Base-by-base conservation (phyloP, 2,113 vertebrate genomes). In the Gavia stellata region DNA sequence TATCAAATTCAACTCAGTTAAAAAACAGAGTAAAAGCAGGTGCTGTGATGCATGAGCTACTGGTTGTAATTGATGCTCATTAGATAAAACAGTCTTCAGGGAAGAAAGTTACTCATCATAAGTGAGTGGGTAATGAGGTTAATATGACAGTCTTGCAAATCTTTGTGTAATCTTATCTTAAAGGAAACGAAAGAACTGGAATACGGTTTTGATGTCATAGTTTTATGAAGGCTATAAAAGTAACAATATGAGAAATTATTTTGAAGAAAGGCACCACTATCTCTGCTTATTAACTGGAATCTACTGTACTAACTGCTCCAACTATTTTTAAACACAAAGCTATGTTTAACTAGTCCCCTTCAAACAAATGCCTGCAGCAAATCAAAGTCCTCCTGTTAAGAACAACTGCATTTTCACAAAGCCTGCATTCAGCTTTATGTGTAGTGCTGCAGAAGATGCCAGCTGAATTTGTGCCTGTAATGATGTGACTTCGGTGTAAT, bases 51-150 rank as follows among this genome's bases (percentile, higher is more conserved):
- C 55, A 55, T 79, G 66, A 89, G 55, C 34, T 73, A 52, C 23
- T 1, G 9, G 49, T 87, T 81, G 66, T 96, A 94, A 85, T 52
- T 90, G 87, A 63, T 92, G 62, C 40, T 85, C 40, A 26, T 91
- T 92, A 58, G 47, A 50, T 84, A 78, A 72, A 95, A 44, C 13
- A 72, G 40, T 85, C 81, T 91, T 93, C 40, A 44, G 78, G 56
- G 56, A 85, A 81, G 31, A 87, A 81, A 91, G 66, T 85, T 80
- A 45, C 53, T 87, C 47, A 61, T 88, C 47, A 33, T 85, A 28
- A 90, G 53, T 85, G 90, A 94, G 74, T 81, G 58, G 87, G 84
- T 93, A 95, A 88, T 90, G 85, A 94, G 90, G 66, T 94, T 90
- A 86, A 94, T 95, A 24, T 83, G 75, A 87, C 55, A 82, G 66